Evolutionary conservation across 2,888 invertebrate species (phyloP), one percentile per base, ranked within the genome.

Genomic region (Terebella lapidaria): DNA sequence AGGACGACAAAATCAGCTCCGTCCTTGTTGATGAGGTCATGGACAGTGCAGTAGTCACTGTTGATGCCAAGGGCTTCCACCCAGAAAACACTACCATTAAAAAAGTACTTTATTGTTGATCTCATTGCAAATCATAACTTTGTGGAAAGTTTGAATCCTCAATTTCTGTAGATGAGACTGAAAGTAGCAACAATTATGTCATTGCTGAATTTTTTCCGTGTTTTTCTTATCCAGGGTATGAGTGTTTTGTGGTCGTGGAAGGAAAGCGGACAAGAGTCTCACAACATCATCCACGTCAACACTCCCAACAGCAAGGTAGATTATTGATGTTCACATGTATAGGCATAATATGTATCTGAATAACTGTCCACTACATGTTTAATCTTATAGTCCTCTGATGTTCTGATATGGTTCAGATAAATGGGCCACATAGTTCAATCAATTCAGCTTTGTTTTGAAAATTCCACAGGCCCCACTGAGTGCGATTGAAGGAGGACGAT

Each of bases 221-320:
- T 35, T 60, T 59, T n/a, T 54, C 10, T 54, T 15, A 54, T 69
- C 18, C 65, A 77, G 74, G 77, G 78, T 15, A 71, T 79, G 62
- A 78, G 76, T 68, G 72, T 81, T 5, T 57, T 79, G 56, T 81
- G 79, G 76, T 74, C 74, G 1, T 81, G 81, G 81, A 75, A 74
- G 57, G 74, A 74, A 1, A 66, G 66, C 5, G 70, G 67, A 3
- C 71, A 74, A 20, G 73, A 73, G 51, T 58, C 71, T 15, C 81
- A 81, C 64, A 81, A 81, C 67, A 75, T 81, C 56, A 74, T 81
- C 27, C 75, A 80, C 68, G 78, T 81, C 56, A 75, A 76, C 54
- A 71, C 76, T 30, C 73, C 77, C 2, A 71, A 74, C 60, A 74
- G 73, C 62, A 73, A 77, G 57, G 77, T 56, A 24, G 47, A 35